These are phyloP conservation scores for Nematostella vectensis DNA, from an alignment of 92 coral and sea anemone genomes.

Conservation along the genomic window DNA sequence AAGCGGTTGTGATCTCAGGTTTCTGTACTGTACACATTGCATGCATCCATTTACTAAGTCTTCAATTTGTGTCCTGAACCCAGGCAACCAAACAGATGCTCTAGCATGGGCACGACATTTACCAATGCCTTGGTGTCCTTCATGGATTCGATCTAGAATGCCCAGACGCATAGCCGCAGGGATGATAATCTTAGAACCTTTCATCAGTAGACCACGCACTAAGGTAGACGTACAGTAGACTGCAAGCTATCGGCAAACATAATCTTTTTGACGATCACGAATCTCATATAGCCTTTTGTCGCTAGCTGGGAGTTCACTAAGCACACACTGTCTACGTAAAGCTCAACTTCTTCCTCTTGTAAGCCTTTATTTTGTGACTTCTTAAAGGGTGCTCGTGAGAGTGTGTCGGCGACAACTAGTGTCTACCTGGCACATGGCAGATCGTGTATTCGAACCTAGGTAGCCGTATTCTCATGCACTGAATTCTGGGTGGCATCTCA, in stretches of 20 bases:
- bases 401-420: conserved; percentile 28
- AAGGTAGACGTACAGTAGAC: conserved; percentile 22
- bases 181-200: conserved; percentile 37
- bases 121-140: conserved; percentile 70
- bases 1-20: conserved; percentile 28
- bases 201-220: conserved; percentile 36
- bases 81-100: conserved; percentile 73
- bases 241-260: conserved; percentile 33
- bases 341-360: conserved; percentile 47
- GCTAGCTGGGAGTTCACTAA: conserved; percentile 30
- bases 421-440: conserved; percentile 33
- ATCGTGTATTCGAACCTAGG: conserved; percentile 28
- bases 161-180: conserved; percentile 53
- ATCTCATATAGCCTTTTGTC: conserved; percentile 40
- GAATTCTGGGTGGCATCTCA: conserved; percentile 32
- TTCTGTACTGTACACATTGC: conserved; percentile 33
- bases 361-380: conserved; percentile 3
- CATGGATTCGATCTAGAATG: conserved; percentile 54
- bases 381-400: conserved; percentile 37
- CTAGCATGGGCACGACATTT: conserved; percentile 61
- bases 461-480: conserved; percentile 26
- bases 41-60: conserved; percentile 20
- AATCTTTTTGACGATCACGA: conserved; percentile 35
- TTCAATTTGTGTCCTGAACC: conserved; percentile 32
- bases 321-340: conserved; percentile 35